Evolutionary conservation across 1,140 invertebrate species (phyloP).

Genomic region (Archivesica marissinica): DNA sequence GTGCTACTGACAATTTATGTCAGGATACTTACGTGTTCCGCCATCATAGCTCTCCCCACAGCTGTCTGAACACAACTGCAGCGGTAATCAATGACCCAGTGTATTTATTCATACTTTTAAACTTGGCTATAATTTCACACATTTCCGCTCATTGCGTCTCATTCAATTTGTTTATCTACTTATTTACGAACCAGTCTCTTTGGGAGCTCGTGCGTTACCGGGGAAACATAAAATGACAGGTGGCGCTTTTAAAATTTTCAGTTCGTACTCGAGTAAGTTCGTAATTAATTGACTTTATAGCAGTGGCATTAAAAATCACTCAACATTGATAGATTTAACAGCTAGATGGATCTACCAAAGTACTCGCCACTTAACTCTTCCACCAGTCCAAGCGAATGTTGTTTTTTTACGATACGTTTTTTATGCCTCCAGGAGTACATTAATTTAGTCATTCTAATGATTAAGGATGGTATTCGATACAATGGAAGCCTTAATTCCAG

Average conservation of each 20-base stretch:
- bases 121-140: conserved; percentile 60
- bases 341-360: conserved; percentile 23
- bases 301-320: conserved; percentile 33
- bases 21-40: not conserved
- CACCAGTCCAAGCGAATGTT: not conserved
- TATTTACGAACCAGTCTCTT: conserved; percentile 48
- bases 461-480: not conserved
- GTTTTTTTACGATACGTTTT: no score
- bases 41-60: conserved; percentile 5
- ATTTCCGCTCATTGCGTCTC: conserved; percentile 54
- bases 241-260: conserved; percentile 48
- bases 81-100: conserved; percentile 21
- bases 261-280: conserved; percentile 16
- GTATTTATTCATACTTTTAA: conserved; percentile 42
- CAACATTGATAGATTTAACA: conserved; percentile 41
- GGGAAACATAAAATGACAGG: conserved; percentile 37
- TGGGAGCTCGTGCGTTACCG: conserved; percentile 27
- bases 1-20: conserved; percentile 35
- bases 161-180: conserved; percentile 55
- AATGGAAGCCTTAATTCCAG: not conserved
- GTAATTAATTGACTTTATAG: conserved; percentile 43
- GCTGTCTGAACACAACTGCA: conserved; percentile 31
- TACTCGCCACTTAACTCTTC: conserved; percentile 10
- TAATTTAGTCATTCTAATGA: no score
- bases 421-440: no score